Evolutionary conservation across 1,140 invertebrate species (phyloP), one percentile per base, ranked within the genome.

Genomic region (Sitodiplosis mosellana): DNA sequence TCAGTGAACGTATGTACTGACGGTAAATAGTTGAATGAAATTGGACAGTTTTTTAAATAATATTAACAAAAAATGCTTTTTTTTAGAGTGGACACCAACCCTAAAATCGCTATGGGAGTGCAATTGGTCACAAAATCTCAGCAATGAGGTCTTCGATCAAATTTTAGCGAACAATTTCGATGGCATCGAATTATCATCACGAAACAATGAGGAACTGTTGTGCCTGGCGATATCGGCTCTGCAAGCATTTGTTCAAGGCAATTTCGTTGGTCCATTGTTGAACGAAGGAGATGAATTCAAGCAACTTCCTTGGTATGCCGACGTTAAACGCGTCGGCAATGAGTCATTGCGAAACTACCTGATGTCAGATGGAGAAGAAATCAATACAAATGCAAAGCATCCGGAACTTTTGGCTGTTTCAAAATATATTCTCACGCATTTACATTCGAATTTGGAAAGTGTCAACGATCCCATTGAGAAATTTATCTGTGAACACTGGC

Each of bases 181-280:
- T 27, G 27, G 10, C 27, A 27, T 27, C 27, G 27, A 27, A 5
- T 27, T 27, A 5, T 5, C 27, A 27, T 3, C 27, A 27, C 3
- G 10, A 27, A 27, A 10, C 10, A 10, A 5, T 27, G 27, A 27
- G 10, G 27, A 27, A 27, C 5, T 38, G 15, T 12, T 38, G 12
- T 38, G 12, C 12, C 21, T 45, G 15, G 43, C 50, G 3, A 63
- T 79, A 41, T 63, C 76, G 14, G 71, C 74, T 49, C 61, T 88
- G 12, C 69, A 82, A 46, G 67, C 71, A 36, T 91, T 89, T 68
- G 72, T 84, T 49, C 80, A 87, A 64, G 70, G 68, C 34, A 92
- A 91, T 65, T 90, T 83, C 71, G 80, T 78, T 48, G 80, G 86
- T 10, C 81, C 83, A 27, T 27, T 27, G 27, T 10, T 27, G n/a